Conservation (phyloP, 92 coral and sea anemone genomes). For the Scolanthus callimorphus region DNA sequence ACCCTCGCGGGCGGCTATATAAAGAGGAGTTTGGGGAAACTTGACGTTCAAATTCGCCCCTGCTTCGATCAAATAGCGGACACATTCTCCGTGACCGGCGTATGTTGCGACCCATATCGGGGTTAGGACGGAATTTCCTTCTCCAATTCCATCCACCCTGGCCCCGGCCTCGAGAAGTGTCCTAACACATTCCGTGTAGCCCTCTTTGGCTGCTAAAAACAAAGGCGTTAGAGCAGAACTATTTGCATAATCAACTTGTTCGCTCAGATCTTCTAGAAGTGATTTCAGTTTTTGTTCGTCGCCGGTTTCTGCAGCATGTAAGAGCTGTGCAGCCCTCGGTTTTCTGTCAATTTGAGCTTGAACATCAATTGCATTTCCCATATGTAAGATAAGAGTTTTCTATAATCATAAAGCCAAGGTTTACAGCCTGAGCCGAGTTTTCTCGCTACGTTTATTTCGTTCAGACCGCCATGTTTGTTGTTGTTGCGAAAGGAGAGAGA, state of each 20-base stretch:
- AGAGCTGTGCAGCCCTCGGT: conserved; percentile 62
- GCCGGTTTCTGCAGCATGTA: conserved; percentile 77
- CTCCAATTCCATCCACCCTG: conserved; percentile 74
- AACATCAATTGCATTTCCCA: conserved; percentile 68
- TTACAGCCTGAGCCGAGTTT: not conserved
- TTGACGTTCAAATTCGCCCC: conserved; percentile 75
- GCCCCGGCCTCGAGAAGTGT: conserved; percentile 75
- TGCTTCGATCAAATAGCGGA: conserved; percentile 47
- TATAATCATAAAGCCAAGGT: conserved; percentile 6
- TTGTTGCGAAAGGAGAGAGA: conserved; percentile 5
- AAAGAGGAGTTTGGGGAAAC: conserved; percentile 65
- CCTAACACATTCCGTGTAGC: conserved; percentile 67
- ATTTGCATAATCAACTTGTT: conserved; percentile 49
- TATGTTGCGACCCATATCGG: conserved; percentile 90
- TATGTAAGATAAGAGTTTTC: conserved; percentile 7
- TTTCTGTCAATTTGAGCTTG: conserved; percentile 49
- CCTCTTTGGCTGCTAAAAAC: conserved; percentile 83
- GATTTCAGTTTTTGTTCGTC: conserved; percentile 35
- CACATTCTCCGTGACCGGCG: conserved; percentile 73
- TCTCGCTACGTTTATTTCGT: not conserved
- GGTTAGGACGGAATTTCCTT: conserved; percentile 49
- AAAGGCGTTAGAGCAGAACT: conserved; percentile 79
- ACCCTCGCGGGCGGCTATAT: conserved; percentile 82
- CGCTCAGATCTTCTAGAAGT: conserved; percentile 38
- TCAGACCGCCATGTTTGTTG: conserved; percentile 17